phyloP scores from a whole-genome alignment of 2,888 invertebrate species.

The Pterostichus madidus region DNA sequence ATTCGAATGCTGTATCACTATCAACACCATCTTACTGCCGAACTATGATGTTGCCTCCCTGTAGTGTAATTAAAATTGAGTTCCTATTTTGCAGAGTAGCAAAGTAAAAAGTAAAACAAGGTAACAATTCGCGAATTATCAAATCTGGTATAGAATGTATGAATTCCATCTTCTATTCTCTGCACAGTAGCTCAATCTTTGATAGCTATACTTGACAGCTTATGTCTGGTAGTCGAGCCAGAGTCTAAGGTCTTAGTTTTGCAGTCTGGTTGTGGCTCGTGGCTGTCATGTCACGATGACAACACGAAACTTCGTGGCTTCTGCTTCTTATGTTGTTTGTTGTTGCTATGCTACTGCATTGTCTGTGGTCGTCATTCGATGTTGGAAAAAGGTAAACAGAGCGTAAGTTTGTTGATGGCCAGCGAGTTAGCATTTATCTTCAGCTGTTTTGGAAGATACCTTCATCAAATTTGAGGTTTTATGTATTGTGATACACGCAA shows the following conservation, averaged over 20 bases:
- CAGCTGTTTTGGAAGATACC: not conserved
- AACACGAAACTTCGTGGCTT: conserved; percentile 40
- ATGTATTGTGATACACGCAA: too few relatives aligned
- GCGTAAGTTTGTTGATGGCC: conserved; percentile 21
- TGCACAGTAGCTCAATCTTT: not conserved
- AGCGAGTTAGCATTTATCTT: not conserved
- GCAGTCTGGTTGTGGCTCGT: not conserved
- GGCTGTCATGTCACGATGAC: conserved; percentile 37
- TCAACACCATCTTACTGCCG: too few relatives aligned
- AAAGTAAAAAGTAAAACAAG: too few relatives aligned
- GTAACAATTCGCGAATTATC: too few relatives aligned
- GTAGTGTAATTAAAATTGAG: too few relatives aligned
- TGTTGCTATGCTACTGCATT: conserved; percentile 4
- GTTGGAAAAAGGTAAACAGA: conserved; percentile 29
- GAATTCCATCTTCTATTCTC: too few relatives aligned
- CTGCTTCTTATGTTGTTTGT: conserved; percentile 10
- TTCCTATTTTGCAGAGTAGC: too few relatives aligned
- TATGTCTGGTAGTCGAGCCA: not conserved
- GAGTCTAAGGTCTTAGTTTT: conserved; percentile 5
- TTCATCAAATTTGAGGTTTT: conserved; percentile 1
- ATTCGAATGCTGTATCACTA: too few relatives aligned
- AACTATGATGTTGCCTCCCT: too few relatives aligned
- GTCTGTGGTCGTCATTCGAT: conserved; percentile 23
- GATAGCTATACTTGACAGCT: conserved; percentile 6
- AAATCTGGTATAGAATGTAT: too few relatives aligned